Evolutionary conservation across 2,113 vertebrate species (phyloP).

Genomic region (Apus apus): DNA sequence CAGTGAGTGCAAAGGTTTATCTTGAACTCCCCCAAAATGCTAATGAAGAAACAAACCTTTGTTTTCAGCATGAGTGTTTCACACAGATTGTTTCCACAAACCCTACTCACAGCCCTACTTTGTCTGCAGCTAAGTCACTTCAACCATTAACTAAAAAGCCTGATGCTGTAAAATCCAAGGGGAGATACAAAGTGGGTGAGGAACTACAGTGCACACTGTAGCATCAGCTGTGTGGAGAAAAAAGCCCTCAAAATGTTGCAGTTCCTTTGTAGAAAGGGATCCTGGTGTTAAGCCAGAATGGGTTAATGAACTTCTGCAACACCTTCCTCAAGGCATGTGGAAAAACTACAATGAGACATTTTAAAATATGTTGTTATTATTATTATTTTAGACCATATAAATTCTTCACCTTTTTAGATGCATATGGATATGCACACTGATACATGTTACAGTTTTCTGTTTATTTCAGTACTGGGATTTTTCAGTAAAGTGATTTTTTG

Average conservation of each 20-base stretch:
- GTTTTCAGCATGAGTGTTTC: background rate
- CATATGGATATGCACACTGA: background rate
- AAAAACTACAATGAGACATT: background rate
- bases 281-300: constrained; percentile 3
- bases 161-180: background rate
- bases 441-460: background rate
- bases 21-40: background rate
- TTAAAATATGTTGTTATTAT: too few species aligned
- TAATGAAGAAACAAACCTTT: background rate
- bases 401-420: background rate
- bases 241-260: background rate
- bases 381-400: background rate
- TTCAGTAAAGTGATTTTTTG: background rate
- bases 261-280: constrained; percentile 36
- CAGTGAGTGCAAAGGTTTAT: background rate
- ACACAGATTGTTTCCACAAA: background rate
- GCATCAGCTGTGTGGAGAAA: background rate
- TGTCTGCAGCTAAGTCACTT: background rate
- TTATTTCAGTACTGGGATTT: background rate
- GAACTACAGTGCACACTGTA: background rate
- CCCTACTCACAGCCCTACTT: background rate
- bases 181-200: background rate
- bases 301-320: background rate
- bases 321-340: constrained; percentile 21
- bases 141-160: background rate